Conservation (phyloP, 2,888 invertebrate species). For the Arrhopalites spinosus region DNA sequence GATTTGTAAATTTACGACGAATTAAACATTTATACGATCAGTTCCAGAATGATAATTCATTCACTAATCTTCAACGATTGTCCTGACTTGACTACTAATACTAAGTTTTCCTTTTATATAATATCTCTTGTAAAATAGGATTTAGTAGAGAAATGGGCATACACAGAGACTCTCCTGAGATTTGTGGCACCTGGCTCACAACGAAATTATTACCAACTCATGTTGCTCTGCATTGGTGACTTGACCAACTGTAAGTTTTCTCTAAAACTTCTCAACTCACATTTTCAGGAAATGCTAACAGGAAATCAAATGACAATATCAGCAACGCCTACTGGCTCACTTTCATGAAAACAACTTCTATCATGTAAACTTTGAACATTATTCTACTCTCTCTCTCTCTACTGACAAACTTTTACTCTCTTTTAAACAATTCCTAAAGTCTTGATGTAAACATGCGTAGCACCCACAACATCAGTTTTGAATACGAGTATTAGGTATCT, state of each 20-base stretch:
- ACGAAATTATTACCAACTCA: slow-evolving; percentile 19
- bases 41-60: not conserved
- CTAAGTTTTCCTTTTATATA: not conserved
- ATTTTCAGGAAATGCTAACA: slow-evolving; percentile 17
- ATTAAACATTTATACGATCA: slow-evolving; percentile 12
- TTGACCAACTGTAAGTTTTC: not conserved
- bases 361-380: too few relatives aligned
- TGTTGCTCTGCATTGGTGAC: not conserved
- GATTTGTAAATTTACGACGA: slow-evolving; percentile 1
- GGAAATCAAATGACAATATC: slow-evolving; percentile 17
- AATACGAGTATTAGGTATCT: too few relatives aligned
- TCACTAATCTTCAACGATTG: slow-evolving; percentile 3
- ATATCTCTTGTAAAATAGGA: not conserved
- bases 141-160: not conserved
- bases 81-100: slow-evolving; percentile 3
- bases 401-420: too few relatives aligned
- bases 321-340: not conserved
- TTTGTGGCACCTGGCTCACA: slow-evolving; percentile 21
- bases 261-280: not conserved
- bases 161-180: not conserved
- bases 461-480: too few relatives aligned
- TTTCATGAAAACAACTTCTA: too few relatives aligned
- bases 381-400: too few relatives aligned
- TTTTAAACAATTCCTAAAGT: too few relatives aligned
- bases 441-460: too few relatives aligned